Evolutionary conservation across 1,140 invertebrate species (phyloP).

Genomic region (Octopus sinensis): DNA sequence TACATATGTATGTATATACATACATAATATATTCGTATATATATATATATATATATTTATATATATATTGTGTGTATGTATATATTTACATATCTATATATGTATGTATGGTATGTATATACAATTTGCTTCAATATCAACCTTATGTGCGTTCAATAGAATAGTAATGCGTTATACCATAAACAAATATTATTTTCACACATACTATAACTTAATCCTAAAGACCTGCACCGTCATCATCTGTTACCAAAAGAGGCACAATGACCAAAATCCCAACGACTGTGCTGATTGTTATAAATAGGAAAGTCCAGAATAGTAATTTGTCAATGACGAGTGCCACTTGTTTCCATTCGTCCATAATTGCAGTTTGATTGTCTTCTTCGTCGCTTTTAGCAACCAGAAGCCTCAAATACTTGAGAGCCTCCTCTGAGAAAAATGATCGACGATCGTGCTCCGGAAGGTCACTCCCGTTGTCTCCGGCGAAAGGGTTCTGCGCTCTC

Average conservation of each 20-base stretch:
- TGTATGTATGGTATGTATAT: neutral
- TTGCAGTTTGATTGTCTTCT: conserved; percentile 33
- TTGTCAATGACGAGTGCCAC: conserved; percentile 98
- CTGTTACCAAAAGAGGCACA: conserved; percentile 68
- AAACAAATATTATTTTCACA: neutral
- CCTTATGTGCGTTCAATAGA: neutral
- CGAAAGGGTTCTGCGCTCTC: conserved; percentile 25
- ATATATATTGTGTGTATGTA: neutral
- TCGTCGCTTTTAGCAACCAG: conserved; percentile 34
- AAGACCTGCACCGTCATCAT: conserved; percentile 1
- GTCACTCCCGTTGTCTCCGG: conserved; percentile 16
- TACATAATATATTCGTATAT: neutral
- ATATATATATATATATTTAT: neutral
- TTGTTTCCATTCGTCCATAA: conserved; percentile 88
- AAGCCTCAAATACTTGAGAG: conserved; percentile 34
- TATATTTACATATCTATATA: neutral
- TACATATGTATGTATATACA: neutral
- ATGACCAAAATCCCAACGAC: conserved; percentile 95
- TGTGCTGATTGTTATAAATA: conserved; percentile 88
- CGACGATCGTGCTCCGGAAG: conserved; percentile 23
- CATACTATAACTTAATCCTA: neutral
- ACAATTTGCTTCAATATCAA: neutral
- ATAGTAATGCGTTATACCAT: neutral
- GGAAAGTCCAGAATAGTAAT: conserved; percentile 93
- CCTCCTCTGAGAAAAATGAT: conserved; percentile 30